Evolutionary conservation across 1,140 invertebrate genomes (phyloP), one percentile per base, ranked within the genome.

Genomic region (Homalodisca vitripennis): DNA sequence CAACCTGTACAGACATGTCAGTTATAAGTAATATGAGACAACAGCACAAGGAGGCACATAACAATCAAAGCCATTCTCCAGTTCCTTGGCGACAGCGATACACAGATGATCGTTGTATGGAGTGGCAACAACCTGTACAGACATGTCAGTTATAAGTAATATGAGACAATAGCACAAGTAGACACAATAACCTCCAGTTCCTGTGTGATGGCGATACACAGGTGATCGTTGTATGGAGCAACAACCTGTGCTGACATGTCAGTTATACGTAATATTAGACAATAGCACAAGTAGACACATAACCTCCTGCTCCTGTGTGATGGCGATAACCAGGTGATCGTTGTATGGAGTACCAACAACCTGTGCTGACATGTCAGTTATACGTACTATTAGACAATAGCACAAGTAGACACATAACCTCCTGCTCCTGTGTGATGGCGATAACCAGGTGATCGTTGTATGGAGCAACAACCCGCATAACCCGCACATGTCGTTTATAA

Each of bases 261-360:
- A n/a, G 14, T 48, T 2, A 47, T 27, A 10, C 26, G 3, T 29
- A 67, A n/a, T n/a, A n/a, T n/a, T n/a, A n/a, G n/a, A 46, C 10
- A 46, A 46, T 12, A 46, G 51, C 2, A 32, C 30, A 68, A 17
- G 90, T 89, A 3, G 87, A 83, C 14, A 87, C 84, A 89, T 90
- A 98, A 3, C 94, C 94, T n/a, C 92, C 13, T 98, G 79, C 76
- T 95, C 90, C 73, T 83, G 79, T 1, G 94, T 95, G 0, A 95
- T 89, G n/a, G 92, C 89, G 32, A 97, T 79, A 51, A 89, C 91
- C 1, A 95, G 79, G 34, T 88, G 86, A 80, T 98, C 96, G 66
- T 91, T 87, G 71, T 88, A 83, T 10, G 89, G 86, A 26, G 85
- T 88, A 22, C 65, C 67, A 17, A 74, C 73, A 47, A 74, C 63